Base-by-base conservation (phyloP, 2,113 vertebrate species). In the Aepyceros melampus region DNA sequence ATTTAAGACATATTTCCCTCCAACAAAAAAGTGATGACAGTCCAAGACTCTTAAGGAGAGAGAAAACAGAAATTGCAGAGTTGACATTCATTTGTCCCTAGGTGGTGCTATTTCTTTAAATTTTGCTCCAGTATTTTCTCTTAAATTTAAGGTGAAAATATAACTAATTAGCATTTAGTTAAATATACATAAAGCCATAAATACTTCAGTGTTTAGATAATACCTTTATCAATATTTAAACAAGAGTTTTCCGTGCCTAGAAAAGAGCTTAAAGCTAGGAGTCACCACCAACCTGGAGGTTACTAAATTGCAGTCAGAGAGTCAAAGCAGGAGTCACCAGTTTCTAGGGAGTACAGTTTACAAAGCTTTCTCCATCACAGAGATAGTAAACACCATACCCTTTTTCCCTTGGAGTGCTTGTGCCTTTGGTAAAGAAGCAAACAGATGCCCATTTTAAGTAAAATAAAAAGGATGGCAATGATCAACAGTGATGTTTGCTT, bases 91-190 rank as follows among this genome's bases (percentile, higher is more conserved):
- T 17, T 62, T 96, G 91, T 97, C 97, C 89, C 76, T 98, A 98
- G 98, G 94, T 98, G 97, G 97, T 95, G 98, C 98, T 98, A 94
- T 98, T 98, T 98, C 97, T 96, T 97, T 95, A 98, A 95, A 71
- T 93, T 96, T 96, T 96, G 87, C 60, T 97, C 89, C 64, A 94
- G 56, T 87, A 76, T 95, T 83, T 87, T 45, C 87, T 51, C 88
- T 95, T 79, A 86, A 86, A 74, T 97, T 95, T 95, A 95, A 88
- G 71, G 94, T 47, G 51, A 92, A 97, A 95, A 55, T 29, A 43
- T 25, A 94, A 85, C 89, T 81, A 90, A 94, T 92, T 90, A 85
- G 96, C 33, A 91, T 49, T 93, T 85, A 58, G 49, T 95, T 95
- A 87, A 93, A 97, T 91, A 86, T 71, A 93, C 40, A 62, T 47